Evolutionary conservation across 2,797 vertebrate species (phyloP).

Genomic region (Enteromius afrohamiltoni): DNA sequence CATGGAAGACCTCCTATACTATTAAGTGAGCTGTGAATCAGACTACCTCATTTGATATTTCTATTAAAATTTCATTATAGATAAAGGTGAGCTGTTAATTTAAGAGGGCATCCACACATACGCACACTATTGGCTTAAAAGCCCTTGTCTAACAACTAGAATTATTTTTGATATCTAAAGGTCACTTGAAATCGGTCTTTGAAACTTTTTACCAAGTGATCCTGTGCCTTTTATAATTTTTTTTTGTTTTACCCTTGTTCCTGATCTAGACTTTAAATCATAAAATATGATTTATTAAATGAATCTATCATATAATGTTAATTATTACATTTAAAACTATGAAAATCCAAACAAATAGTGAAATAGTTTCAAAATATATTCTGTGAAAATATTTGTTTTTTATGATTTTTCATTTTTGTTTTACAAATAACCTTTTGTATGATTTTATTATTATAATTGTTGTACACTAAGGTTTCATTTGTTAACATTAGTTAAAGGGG

Average conservation of each 20-base stretch:
- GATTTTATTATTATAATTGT: background rate
- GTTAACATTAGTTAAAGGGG: too few species aligned
- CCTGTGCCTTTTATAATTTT: background rate
- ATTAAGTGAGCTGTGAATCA: constrained; percentile 44
- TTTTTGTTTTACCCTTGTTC: background rate
- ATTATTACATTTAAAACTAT: background rate
- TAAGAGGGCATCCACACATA: constrained; percentile 32
- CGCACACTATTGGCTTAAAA: constrained; percentile 18
- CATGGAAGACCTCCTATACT: constrained; percentile 31
- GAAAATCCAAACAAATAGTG: background rate
- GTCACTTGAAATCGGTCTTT: background rate
- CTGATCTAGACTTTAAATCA: background rate
- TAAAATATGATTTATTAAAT: background rate
- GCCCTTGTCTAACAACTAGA: constrained; percentile 19
- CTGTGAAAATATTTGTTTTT: background rate
- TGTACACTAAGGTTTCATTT: too few species aligned
- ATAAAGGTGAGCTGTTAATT: constrained; percentile 35
- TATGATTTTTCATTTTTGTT: background rate
- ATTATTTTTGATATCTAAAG: constrained; percentile 16
- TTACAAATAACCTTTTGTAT: background rate
- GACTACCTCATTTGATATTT: constrained; percentile 38
- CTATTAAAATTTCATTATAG: constrained; percentile 51
- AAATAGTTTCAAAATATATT: background rate
- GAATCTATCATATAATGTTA: background rate
- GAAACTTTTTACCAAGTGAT: background rate